Evolutionary conservation across 2,113 vertebrate species (phyloP).

Genomic region (Albula glossodonta): DNA sequence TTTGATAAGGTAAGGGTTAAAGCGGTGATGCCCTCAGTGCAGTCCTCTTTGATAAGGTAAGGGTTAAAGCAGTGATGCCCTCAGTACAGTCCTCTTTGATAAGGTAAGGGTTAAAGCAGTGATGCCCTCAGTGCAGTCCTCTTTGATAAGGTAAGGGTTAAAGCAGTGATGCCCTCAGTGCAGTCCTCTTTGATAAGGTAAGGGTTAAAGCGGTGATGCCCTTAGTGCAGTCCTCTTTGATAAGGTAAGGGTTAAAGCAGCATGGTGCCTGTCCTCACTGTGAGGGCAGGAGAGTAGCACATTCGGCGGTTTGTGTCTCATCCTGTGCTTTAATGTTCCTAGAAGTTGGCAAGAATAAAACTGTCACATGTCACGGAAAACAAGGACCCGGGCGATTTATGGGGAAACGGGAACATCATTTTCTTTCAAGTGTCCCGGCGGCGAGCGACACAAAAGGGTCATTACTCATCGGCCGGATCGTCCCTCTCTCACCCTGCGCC

Average conservation of each 20-base stretch:
- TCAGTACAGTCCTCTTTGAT: no score
- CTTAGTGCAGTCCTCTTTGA: background rate
- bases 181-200: no score
- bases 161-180: no score
- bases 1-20: no score
- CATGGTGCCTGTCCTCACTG: background rate
- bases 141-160: no score
- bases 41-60: no score
- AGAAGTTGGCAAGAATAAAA: conserved; percentile 38
- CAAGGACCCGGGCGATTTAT: conserved; percentile 35
- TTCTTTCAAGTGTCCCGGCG: conserved; percentile 41
- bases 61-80: no score
- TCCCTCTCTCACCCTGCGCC: background rate
- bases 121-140: no score
- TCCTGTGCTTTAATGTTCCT: conserved; percentile 37
- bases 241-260: background rate
- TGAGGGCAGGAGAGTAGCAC: background rate
- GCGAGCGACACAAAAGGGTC: conserved; percentile 28
- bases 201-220: no score
- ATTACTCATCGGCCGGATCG: conserved; percentile 39
- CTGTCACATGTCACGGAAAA: conserved; percentile 31
- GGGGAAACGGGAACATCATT: conserved; percentile 38
- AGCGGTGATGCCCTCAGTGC: no score
- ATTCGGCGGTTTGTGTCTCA: conserved; percentile 13
- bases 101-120: no score